phyloP scores from a whole-genome alignment of 2,888 invertebrate species.

The Galeopsomyia nigrocyanea region DNA sequence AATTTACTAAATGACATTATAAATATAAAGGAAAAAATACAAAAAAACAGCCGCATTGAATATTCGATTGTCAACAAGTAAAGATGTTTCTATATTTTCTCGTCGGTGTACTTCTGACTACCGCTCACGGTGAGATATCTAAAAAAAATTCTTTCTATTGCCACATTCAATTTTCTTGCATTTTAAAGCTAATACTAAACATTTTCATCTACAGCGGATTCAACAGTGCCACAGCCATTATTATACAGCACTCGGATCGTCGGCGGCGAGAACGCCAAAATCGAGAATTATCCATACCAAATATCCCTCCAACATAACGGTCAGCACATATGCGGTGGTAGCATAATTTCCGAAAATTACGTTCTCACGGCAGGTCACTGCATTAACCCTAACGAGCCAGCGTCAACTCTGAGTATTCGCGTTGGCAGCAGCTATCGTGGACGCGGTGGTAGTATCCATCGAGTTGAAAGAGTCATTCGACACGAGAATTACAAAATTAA shows the following conservation, averaged over 20 bases:
- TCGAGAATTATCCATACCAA: no score
- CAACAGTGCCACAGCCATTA: neutral
- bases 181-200: neutral
- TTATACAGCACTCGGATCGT: conserved; percentile 38
- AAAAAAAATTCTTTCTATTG: no score
- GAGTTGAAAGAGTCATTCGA: conserved; percentile 69
- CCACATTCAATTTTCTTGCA: neutral
- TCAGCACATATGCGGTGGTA: no score
- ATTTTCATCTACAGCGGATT: no score
- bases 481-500: conserved; percentile 71
- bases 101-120: conserved; percentile 10
- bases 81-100: conserved; percentile 40
- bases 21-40: no score
- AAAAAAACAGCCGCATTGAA: no score
- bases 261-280: no score
- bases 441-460: conserved; percentile 70
- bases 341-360: no score
- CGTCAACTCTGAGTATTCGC: conserved; percentile 68
- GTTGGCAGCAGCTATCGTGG: conserved; percentile 71
- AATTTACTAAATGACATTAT: no score
- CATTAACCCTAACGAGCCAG: no score
- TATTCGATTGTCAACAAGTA: neutral
- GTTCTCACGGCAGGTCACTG: no score
- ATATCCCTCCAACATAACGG: no score
- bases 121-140: conserved; percentile 17